Percentiles rank a stretch among this genome's conserved stretches.
phyloP scores from a whole-genome alignment of 2,797 vertebrate genomes.

The Apodemus agrarius region DNA sequence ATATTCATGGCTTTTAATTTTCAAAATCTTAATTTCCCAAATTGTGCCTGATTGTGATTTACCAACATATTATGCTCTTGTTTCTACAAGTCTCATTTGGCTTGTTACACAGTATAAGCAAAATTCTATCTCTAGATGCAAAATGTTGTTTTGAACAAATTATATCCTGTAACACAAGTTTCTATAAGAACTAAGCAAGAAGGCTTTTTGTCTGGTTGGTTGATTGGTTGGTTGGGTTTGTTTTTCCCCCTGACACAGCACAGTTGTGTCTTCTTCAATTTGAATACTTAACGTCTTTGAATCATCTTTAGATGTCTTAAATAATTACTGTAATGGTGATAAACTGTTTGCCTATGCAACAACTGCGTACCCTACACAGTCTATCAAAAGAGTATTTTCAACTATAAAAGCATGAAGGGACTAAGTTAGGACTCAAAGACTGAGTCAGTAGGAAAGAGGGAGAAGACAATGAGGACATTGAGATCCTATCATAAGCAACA shows the following conservation, averaged over 20 bases:
- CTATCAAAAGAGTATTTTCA: constrained; percentile 20
- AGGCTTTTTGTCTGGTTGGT: neutral
- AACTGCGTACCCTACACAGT: constrained; percentile 17
- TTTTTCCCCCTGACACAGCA: constrained; percentile 68
- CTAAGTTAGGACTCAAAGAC: constrained; percentile 11
- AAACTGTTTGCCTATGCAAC: constrained; percentile 69
- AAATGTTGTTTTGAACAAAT: constrained; percentile 80
- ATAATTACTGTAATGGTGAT: constrained; percentile 78
- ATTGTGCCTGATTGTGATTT: constrained; percentile 76
- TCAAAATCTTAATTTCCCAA: constrained; percentile 76
- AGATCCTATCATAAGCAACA: neutral
- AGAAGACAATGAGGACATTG: neutral
- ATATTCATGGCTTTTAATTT: constrained; percentile 80
- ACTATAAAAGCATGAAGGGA: neutral
- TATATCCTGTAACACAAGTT: constrained; percentile 75
- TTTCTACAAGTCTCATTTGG: constrained; percentile 78
- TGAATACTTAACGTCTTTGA: constrained; percentile 81
- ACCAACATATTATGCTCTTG: constrained; percentile 74
- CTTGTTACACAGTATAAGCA: constrained; percentile 71
- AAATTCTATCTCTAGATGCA: constrained; percentile 78
- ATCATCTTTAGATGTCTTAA: constrained; percentile 70
- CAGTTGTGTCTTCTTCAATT: constrained; percentile 76
- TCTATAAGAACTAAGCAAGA: constrained; percentile 77
- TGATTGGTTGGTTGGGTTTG: neutral
- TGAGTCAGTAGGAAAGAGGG: neutral